Evolutionary conservation across 2,113 vertebrate genomes (phyloP).

Genomic region (Ceratotherium simum): DNA sequence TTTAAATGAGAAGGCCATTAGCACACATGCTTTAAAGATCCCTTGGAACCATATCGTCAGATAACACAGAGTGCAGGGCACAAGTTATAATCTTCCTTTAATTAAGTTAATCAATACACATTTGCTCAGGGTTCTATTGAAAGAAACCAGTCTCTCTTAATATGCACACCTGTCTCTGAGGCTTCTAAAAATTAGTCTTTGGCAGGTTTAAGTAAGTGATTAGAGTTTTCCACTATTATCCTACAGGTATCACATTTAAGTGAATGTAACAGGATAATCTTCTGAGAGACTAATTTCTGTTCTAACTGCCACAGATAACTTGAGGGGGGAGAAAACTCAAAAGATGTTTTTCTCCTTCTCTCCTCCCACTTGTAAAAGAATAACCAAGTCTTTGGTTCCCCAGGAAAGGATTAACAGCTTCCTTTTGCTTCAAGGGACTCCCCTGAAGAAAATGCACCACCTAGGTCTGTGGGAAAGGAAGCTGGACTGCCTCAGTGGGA

Average conservation of each 20-base stretch:
- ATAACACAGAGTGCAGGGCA: background rate
- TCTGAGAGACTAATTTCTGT: background rate
- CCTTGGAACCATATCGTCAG: background rate
- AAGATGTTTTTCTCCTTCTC: background rate
- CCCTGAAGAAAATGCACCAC: background rate
- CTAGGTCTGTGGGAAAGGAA: background rate
- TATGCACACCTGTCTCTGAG: background rate
- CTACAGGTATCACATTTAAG: background rate
- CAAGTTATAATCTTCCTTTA: slow-evolving; percentile 54
- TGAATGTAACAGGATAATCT: slow-evolving; percentile 13
- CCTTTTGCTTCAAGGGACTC: background rate
- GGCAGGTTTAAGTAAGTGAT: slow-evolving; percentile 38
- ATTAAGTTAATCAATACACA: slow-evolving; percentile 58
- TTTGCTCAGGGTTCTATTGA: background rate
- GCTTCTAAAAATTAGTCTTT: slow-evolving; percentile 35
- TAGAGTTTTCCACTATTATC: background rate
- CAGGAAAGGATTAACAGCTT: background rate
- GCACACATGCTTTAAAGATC: slow-evolving; percentile 24
- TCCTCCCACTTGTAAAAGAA: background rate
- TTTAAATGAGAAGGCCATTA: slow-evolving; percentile 46
- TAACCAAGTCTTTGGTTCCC: background rate
- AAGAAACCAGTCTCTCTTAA: slow-evolving; percentile 3
- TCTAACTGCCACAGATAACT: background rate
- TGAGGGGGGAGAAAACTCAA: rapidly evolving
- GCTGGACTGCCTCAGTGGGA: background rate